Conservation (phyloP, 2,113 vertebrate genomes). For the Acanthisitta chloris region DNA sequence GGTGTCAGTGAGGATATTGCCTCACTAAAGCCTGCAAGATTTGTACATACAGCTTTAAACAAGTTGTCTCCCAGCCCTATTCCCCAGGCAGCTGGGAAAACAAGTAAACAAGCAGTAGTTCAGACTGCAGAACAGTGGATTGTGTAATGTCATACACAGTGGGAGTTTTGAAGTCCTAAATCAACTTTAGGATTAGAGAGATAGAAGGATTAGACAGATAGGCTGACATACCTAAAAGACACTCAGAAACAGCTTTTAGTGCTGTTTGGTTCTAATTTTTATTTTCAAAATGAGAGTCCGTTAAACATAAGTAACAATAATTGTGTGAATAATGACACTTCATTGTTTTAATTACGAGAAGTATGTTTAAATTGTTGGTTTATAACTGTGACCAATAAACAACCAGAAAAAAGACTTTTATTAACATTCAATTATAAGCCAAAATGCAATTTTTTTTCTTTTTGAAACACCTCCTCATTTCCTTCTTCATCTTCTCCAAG, state of each 20-base stretch:
- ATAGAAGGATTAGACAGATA: too few relatives aligned
- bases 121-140: neutral
- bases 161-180: neutral
- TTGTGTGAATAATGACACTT: neutral
- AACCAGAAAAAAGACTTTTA: neutral
- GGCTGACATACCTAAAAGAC: neutral
- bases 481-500: neutral
- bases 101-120: slow-evolving; percentile 16
- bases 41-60: neutral
- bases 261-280: neutral
- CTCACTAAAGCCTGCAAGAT: neutral
- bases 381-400: neutral
- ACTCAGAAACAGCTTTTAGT: neutral
- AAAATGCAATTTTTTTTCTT: neutral
- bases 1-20: neutral
- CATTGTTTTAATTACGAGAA: neutral
- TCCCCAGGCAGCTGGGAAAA: neutral
- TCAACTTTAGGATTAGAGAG: neutral
- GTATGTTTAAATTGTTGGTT: neutral
- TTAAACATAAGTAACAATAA: neutral
- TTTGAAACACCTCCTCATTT: neutral
- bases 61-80: slow-evolving; percentile 2
- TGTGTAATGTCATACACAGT: neutral
- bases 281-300: neutral
- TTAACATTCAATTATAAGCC: neutral